Evolutionary conservation across 2,888 invertebrate genomes (phyloP).

Genomic region (Campoplex nolae): DNA sequence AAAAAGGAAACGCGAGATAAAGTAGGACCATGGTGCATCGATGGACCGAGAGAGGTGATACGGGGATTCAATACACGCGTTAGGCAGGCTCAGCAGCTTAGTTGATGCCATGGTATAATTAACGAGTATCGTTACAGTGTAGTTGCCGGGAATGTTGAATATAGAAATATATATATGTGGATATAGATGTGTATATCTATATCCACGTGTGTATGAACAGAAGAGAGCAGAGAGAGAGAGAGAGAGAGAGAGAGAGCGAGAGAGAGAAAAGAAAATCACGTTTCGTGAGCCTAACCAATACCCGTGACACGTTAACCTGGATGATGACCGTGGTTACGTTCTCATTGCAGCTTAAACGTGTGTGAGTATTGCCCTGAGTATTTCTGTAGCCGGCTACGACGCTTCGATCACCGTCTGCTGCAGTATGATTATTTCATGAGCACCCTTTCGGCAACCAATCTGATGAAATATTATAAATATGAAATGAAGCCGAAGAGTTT

Average conservation of each 20-base stretch:
- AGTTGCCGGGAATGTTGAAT: constrained; percentile 59
- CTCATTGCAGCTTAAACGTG: constrained; percentile 39
- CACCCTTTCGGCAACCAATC: background rate
- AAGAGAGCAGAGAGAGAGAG: constrained; percentile 25
- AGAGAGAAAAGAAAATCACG: constrained; percentile 67
- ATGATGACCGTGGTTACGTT: constrained; percentile 73
- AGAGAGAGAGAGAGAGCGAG: constrained; percentile 34
- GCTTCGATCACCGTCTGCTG: constrained; percentile 18
- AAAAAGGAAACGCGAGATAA: constrained; percentile 26
- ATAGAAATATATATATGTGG: background rate
- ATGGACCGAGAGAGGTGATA: constrained; percentile 30
- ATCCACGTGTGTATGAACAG: background rate
- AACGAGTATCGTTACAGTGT: constrained; percentile 71
- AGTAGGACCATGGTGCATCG: constrained; percentile 55
- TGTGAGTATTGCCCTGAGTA: constrained; percentile 2
- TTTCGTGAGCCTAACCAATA: constrained; percentile 69
- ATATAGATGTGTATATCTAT: background rate
- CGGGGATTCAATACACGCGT: constrained; percentile 59
- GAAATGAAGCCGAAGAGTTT: background rate
- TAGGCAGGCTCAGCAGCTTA: constrained; percentile 43
- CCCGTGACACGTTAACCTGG: constrained; percentile 79
- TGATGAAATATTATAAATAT: background rate
- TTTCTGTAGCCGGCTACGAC: constrained; percentile 3
- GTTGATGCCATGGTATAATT: constrained; percentile 66
- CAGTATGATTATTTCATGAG: background rate